Percentiles rank a stretch among this genome's conserved stretches.
Conservation (phyloP, 2,797 vertebrate genomes). For the Hozukius guyotensis region DNA sequence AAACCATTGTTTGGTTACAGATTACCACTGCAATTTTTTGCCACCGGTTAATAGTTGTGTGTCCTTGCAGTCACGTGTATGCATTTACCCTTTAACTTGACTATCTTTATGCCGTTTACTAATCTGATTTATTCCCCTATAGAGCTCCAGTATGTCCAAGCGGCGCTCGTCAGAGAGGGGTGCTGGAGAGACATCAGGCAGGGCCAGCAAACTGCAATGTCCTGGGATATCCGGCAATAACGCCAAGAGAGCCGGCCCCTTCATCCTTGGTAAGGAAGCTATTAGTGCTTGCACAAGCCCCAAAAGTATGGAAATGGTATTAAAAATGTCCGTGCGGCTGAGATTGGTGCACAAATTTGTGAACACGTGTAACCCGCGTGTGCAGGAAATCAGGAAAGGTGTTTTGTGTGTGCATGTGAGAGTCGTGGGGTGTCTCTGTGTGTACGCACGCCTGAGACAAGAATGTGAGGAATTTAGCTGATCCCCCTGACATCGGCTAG, state of each 20-base stretch:
- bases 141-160: conserved; percentile 93
- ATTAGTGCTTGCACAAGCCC: not conserved
- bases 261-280: conserved; percentile 91
- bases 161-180: conserved; percentile 95
- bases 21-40: not conserved
- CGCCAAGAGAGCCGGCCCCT: conserved; percentile 96
- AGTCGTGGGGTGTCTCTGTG: conserved; percentile 40
- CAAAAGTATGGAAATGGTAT: not conserved
- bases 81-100: conserved; percentile 27
- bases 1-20: not conserved
- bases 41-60: not conserved
- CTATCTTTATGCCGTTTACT: conserved; percentile 53
- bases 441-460: conserved; percentile 59
- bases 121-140: conserved; percentile 61
- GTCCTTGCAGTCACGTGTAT: conserved; percentile 21
- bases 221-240: conserved; percentile 94
- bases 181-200: conserved; percentile 93
- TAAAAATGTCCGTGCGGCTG: not conserved
- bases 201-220: conserved; percentile 92
- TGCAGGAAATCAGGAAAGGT: conserved; percentile 1
- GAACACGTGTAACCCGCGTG: not conserved
- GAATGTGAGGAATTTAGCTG: conserved; percentile 80
- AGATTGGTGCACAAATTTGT: not conserved
- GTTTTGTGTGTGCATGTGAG: not conserved
- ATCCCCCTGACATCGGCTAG: conserved; percentile 61